Conservation (phyloP, 2,888 invertebrate genomes). For the Hemaris fuciformis region DNA sequence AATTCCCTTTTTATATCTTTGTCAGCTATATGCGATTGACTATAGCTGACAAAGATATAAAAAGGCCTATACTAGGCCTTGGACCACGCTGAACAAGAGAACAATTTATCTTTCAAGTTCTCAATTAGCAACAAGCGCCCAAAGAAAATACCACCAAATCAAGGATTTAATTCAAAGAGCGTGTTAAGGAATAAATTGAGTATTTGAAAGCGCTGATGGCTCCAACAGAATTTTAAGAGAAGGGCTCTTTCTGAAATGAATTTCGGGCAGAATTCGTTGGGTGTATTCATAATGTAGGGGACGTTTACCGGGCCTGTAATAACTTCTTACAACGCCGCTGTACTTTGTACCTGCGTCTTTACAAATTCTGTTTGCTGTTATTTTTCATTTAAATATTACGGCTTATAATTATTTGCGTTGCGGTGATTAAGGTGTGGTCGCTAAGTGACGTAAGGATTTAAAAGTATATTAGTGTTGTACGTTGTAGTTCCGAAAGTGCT, state of each 20-base stretch:
- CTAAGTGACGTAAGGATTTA: background rate
- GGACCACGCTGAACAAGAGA: too few relatives aligned
- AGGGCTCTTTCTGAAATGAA: constrained; percentile 35
- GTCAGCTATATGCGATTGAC: too few relatives aligned
- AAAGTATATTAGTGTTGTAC: too few relatives aligned
- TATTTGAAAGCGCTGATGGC: constrained; percentile 21
- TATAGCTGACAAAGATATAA: too few relatives aligned
- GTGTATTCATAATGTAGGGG: constrained; percentile 39
- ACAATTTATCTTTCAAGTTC: background rate
- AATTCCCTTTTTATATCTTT: too few relatives aligned
- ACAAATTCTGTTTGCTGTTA: background rate
- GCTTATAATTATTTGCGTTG: background rate
- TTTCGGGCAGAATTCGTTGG: constrained; percentile 29
- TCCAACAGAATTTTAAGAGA: constrained; percentile 39
- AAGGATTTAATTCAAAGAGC: background rate
- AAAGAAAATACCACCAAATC: background rate
- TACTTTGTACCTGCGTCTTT: background rate
- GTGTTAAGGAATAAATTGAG: constrained; percentile 12
- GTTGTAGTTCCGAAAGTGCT: too few relatives aligned
- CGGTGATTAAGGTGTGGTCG: background rate
- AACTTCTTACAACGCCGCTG: constrained; percentile 29
- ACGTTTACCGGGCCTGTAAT: constrained; percentile 41
- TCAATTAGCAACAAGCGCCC: background rate
- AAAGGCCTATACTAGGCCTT: too few relatives aligned
- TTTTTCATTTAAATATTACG: background rate